phyloP scores from a whole-genome alignment of 1,140 invertebrate genomes.

The Drosophila miranda region DNA sequence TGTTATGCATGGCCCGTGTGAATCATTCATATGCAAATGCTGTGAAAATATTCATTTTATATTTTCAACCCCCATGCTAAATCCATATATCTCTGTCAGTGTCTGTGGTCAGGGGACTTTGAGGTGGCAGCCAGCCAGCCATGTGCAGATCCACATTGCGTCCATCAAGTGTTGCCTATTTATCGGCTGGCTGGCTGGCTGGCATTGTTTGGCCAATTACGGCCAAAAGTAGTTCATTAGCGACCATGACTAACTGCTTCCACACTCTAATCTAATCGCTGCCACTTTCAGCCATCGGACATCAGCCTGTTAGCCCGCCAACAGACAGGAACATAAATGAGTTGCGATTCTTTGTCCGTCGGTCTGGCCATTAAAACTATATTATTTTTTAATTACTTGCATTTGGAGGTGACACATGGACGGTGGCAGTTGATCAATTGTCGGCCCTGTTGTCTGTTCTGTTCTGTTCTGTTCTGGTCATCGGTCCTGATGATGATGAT shows the following conservation, averaged over 20 bases:
- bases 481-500: slow-evolving; percentile 17
- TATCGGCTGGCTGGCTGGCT: slow-evolving; percentile 30
- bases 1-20: slow-evolving; percentile 51
- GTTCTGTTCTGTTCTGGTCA: background rate
- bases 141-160: too few relatives aligned
- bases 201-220: slow-evolving; percentile 21
- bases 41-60: slow-evolving; percentile 64
- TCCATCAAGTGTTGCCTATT: slow-evolving; percentile 38
- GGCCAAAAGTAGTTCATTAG: slow-evolving; percentile 36
- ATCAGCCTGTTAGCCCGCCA: background rate
- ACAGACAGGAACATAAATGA: slow-evolving; percentile 16
- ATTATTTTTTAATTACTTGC: slow-evolving; percentile 42
- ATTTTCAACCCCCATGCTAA: slow-evolving; percentile 15
- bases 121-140: too few relatives aligned
- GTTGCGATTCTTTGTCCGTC: slow-evolving; percentile 20
- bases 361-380: slow-evolving; percentile 35
- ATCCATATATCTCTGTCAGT: background rate
- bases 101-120: slow-evolving; percentile 25
- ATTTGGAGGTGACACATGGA: background rate
- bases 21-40: slow-evolving; percentile 76
- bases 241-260: slow-evolving; percentile 43
- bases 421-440: slow-evolving; percentile 13
- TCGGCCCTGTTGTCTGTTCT: background rate
- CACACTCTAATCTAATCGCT: slow-evolving; percentile 43
- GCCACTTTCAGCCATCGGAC: background rate